Evolutionary conservation across 2,113 vertebrate species (phyloP).

Genomic region (Sander lucioperca): DNA sequence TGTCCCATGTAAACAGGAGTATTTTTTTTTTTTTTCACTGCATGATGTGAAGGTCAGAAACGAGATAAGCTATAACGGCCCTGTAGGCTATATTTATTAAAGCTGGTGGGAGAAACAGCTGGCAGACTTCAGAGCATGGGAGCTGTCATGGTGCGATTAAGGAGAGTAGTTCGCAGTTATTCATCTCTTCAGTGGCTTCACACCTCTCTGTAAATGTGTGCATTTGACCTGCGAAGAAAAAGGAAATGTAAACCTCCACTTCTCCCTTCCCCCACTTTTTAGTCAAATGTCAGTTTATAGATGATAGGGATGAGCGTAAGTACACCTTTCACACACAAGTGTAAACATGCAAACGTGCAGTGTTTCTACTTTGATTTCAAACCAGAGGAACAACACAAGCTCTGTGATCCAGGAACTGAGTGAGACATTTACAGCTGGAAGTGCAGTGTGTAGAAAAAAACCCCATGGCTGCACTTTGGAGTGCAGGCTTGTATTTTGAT

Average conservation of each 20-base stretch:
- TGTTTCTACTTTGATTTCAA: constrained; percentile 36
- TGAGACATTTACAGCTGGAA: constrained; percentile 31
- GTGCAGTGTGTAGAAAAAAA: not conserved
- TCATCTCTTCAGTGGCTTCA: constrained; percentile 20
- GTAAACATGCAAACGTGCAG: constrained; percentile 23
- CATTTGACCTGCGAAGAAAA: constrained; percentile 16
- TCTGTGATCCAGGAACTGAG: constrained; percentile 43
- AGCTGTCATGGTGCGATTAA: constrained; percentile 27
- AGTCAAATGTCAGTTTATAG: constrained; percentile 28
- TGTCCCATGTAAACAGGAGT: not conserved
- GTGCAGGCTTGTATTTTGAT: constrained; percentile 47
- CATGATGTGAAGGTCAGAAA: constrained; percentile 10
- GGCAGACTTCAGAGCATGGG: not conserved
- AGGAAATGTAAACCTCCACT: constrained; percentile 19
- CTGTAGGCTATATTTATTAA: not conserved
- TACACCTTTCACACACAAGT: constrained; percentile 23
- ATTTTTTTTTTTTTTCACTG: not conserved
- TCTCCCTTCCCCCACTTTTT: constrained; percentile 5
- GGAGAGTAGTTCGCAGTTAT: constrained; percentile 6
- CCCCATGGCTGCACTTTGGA: constrained; percentile 32
- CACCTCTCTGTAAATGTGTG: constrained; percentile 24
- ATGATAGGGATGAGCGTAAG: not conserved
- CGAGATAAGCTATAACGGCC: not conserved
- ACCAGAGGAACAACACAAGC: constrained; percentile 19
- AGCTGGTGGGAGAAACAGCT: constrained; percentile 17